Evolutionary conservation across 2,888 invertebrate species (phyloP), one percentile per base, ranked within the genome.

Genomic region (Callyntrura sp.): DNA sequence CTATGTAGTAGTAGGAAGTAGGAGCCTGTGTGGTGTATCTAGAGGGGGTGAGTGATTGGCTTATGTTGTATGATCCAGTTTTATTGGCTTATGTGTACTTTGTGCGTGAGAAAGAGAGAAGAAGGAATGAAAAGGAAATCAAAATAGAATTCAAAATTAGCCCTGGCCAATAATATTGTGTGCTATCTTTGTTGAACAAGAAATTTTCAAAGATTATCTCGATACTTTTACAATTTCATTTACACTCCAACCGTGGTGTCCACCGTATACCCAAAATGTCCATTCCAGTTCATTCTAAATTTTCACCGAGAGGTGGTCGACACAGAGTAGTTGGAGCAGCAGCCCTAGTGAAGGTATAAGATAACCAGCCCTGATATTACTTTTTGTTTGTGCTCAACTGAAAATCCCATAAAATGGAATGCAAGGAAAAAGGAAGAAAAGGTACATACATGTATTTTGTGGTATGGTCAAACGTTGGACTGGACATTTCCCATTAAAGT

Each of bases 401-500:
- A 25, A 62, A 62, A 25, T 20, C 9, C 20, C 62, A 20, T 17
- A 76, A 14, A 48, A 76, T 76, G 51, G 11, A 76, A 76, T 14
- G 25, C 12, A 45, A 9, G 20, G 23, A 20, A 23, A 20, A 23
- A 20, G 14, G 51, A 11, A 20, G 9, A 12, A 76, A 48, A 76
- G 48, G 48, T 79, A 57, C n/a, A n/a, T n/a, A n/a, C n/a, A n/a
- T 57, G 28, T 57, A 28, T 79, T 57, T 79, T 28, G 17, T 25
- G 57, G 45, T 82, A 82, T 62, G 81, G 62, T 62, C 65, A 82
- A 82, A n/a, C 62, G 48, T 85, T 55, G 85, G 60, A 85, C 20
- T 73, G 82, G 82, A 81, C 88, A 88, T 79, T 82, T 88, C 82
- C 88, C 82, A 88, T 88, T 88, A 88, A 88, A 88, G 60, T 88